Conservation (phyloP, 2,888 invertebrate genomes). For the Congeria kusceri region DNA sequence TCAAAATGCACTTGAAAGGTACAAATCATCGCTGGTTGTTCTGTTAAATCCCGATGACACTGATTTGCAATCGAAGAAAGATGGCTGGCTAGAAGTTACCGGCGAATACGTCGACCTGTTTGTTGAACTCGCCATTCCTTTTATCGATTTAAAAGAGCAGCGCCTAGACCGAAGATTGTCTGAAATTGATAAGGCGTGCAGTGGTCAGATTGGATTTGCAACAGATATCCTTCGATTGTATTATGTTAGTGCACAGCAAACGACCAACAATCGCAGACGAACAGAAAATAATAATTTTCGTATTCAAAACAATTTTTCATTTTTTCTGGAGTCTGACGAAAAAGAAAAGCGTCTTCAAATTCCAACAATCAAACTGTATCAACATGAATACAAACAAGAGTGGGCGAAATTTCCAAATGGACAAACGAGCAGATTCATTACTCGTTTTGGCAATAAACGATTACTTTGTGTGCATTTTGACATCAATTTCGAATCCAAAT, state of each 20-base stretch:
- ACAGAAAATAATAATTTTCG: too few species aligned
- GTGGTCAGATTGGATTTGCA: too few species aligned
- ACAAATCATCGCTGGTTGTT: slow-evolving; percentile 20
- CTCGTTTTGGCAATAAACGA: slow-evolving; percentile 26
- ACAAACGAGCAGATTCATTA: slow-evolving; percentile 46
- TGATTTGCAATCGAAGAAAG: slow-evolving; percentile 8
- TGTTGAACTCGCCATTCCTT: slow-evolving; percentile 20
- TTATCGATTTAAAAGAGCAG: slow-evolving; percentile 4
- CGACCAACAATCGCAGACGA: too few species aligned
- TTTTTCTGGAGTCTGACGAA: slow-evolving; percentile 11
- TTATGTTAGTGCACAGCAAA: too few species aligned
- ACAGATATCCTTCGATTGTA: too few species aligned
- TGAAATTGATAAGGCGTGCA: too few species aligned
- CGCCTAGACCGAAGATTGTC: too few species aligned
- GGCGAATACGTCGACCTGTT: not conserved
- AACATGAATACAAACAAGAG: slow-evolving; percentile 34
- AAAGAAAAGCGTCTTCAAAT: slow-evolving; percentile 20
- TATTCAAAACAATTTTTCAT: slow-evolving; percentile 32
- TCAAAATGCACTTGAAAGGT: slow-evolving; percentile 8
- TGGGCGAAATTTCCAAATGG: slow-evolving; percentile 41
- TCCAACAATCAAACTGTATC: slow-evolving; percentile 43
- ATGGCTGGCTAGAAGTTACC: not conserved
- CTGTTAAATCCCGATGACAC: slow-evolving; percentile 11
- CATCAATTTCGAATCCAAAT: slow-evolving; percentile 35
- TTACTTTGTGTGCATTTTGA: slow-evolving; percentile 45